phyloP scores from a whole-genome alignment of 2,888 invertebrate genomes.

The Ormyrus rosae region DNA sequence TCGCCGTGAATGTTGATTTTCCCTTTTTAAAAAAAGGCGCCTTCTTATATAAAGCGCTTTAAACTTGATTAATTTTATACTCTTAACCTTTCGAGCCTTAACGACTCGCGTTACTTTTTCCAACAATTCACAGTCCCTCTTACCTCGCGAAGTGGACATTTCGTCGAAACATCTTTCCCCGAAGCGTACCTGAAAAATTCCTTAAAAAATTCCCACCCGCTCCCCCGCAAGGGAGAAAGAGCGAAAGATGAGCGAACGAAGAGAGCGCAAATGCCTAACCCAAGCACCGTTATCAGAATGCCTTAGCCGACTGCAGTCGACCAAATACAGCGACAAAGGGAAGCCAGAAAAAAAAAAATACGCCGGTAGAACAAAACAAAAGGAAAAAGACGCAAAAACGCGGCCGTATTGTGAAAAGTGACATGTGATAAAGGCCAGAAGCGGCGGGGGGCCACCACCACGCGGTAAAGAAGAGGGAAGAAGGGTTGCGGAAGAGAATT shows the following conservation, averaged over 20 bases:
- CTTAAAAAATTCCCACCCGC: no score
- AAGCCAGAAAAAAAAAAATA: no score
- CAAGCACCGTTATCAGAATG: conserved; percentile 22
- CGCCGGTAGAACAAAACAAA: not conserved
- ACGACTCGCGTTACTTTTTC: no score
- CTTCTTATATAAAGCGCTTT: not conserved
- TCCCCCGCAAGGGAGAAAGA: not conserved
- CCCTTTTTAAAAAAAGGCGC: not conserved
- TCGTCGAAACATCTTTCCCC: no score
- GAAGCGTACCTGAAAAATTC: no score
- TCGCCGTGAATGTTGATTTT: conserved; percentile 4
- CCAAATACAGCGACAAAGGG: not conserved
- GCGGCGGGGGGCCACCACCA: not conserved
- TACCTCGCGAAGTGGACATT: no score
- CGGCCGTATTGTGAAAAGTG: conserved; percentile 1
- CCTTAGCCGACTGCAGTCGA: conserved; percentile 9
- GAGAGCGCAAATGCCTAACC: not conserved
- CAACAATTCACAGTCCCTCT: no score
- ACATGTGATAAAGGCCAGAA: conserved; percentile 11
- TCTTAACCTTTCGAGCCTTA: no score
- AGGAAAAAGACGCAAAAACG: not conserved
- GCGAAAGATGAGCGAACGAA: not conserved
- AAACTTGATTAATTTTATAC: no score
- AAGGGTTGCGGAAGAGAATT: no score
- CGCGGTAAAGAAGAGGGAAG: not conserved